Percentiles rank a stretch among this genome's conserved stretches.
Evolutionary conservation across 2,797 vertebrate genomes (phyloP).

Genomic region (Phaenicophaeus curvirostris): DNA sequence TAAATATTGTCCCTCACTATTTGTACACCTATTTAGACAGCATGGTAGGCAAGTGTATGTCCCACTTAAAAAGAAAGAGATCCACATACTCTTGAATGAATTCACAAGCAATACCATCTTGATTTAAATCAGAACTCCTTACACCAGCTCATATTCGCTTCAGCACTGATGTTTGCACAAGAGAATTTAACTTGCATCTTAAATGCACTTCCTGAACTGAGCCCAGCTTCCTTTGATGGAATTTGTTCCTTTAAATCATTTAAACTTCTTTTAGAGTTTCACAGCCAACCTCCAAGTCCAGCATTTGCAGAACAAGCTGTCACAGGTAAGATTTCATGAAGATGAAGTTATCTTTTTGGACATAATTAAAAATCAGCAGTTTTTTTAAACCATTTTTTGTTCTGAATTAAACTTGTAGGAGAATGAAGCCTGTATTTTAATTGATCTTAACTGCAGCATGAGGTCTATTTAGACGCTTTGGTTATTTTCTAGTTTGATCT

Average conservation of each 20-base stretch:
- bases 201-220: not conserved
- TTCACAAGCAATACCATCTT: not conserved
- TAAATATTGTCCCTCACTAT: not conserved
- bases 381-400: not conserved
- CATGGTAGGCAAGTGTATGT: not conserved
- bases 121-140: not conserved
- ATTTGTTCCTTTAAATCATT: not conserved
- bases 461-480: not conserved
- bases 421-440: not conserved
- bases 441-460: not conserved
- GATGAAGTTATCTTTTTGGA: not conserved
- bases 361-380: not conserved
- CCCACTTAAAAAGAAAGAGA: not conserved
- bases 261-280: not conserved
- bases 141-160: not conserved
- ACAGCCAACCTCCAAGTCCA: not conserved
- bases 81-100: not conserved
- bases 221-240: not conserved
- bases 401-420: not conserved
- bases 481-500: slow-evolving; percentile 23
- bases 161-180: not conserved
- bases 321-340: not conserved
- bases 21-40: not conserved
- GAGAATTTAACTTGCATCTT: not conserved
- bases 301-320: not conserved